Conservation (phyloP, 2,888 invertebrate species). For the Cheilosia vulpina region DNA sequence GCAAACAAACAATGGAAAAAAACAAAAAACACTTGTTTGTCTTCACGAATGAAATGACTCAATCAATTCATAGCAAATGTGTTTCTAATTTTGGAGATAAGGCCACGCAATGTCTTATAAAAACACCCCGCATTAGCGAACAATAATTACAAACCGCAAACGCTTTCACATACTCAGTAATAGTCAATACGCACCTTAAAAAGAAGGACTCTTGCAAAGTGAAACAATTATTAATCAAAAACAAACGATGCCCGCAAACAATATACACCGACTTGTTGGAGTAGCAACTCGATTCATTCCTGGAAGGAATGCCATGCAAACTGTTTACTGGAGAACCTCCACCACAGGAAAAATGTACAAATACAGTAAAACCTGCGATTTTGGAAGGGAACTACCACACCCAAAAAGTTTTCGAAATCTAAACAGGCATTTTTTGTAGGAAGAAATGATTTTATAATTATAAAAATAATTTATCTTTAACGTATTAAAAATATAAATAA, state of each 20-base stretch:
- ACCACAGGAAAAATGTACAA: slow-evolving; percentile 44
- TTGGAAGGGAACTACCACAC: slow-evolving; percentile 16
- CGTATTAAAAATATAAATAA: too few species aligned
- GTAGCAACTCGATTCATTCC: slow-evolving; percentile 53
- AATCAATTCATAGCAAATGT: slow-evolving; percentile 1
- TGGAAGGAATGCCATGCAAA: slow-evolving; percentile 54
- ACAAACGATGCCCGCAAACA: slow-evolving; percentile 6
- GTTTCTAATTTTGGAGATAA: slow-evolving; percentile 23
- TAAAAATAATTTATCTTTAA: neutral
- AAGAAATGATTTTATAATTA: neutral
- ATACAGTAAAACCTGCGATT: slow-evolving; percentile 46
- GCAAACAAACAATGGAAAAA: neutral
- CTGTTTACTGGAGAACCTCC: slow-evolving; percentile 49
- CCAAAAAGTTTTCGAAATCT: slow-evolving; percentile 32
- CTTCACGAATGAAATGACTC: slow-evolving; percentile 14
- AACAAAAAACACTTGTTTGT: slow-evolving; percentile 6
- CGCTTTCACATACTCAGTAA: slow-evolving; percentile 1
- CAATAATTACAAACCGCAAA: neutral
- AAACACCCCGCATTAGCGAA: neutral
- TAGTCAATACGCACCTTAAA: neutral
- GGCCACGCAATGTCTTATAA: slow-evolving; percentile 19
- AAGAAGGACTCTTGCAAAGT: neutral
- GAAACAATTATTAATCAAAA: neutral
- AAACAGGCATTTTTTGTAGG: slow-evolving; percentile 36
- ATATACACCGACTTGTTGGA: slow-evolving; percentile 39